phyloP scores from a whole-genome alignment of 2,113 vertebrate species.

The Psilopogon haemacephalus region DNA sequence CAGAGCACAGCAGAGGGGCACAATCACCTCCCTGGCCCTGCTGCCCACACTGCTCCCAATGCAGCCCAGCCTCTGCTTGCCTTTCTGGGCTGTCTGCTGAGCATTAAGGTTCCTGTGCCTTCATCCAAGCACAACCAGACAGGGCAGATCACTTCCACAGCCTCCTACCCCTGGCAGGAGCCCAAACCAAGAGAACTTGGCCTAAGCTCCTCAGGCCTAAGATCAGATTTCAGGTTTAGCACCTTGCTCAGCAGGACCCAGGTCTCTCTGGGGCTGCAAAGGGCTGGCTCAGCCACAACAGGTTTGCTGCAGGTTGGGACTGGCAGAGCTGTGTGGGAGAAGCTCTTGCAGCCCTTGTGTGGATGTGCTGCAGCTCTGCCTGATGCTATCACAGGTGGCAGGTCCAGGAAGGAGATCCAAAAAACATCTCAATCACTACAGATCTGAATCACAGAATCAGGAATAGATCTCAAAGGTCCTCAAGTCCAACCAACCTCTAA shows the following conservation, averaged over 20 bases:
- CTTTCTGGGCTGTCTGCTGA: background rate
- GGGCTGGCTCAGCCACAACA: background rate
- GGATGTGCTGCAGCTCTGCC: background rate
- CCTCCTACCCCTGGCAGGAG: background rate
- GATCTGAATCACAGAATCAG: too few species aligned
- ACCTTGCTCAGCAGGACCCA: background rate
- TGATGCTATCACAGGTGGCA: background rate
- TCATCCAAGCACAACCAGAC: accelerated
- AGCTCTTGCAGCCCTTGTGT: accelerated
- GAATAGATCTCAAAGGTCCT: too few species aligned
- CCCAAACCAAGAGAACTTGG: background rate
- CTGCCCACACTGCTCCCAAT: too few species aligned
- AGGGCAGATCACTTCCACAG: accelerated
- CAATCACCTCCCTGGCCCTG: too few species aligned
- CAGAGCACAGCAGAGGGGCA: too few species aligned
- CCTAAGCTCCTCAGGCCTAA: background rate
- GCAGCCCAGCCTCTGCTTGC: too few species aligned
- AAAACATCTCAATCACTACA: background rate
- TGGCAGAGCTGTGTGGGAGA: background rate
- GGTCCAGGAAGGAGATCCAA: background rate
- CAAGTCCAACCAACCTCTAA: too few species aligned
- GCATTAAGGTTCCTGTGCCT: background rate
- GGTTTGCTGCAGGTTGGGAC: background rate
- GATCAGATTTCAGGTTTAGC: background rate
- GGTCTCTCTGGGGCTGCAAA: background rate